phyloP scores from a whole-genome alignment of 2,888 invertebrate genomes.

The Drosophila atripex region DNA sequence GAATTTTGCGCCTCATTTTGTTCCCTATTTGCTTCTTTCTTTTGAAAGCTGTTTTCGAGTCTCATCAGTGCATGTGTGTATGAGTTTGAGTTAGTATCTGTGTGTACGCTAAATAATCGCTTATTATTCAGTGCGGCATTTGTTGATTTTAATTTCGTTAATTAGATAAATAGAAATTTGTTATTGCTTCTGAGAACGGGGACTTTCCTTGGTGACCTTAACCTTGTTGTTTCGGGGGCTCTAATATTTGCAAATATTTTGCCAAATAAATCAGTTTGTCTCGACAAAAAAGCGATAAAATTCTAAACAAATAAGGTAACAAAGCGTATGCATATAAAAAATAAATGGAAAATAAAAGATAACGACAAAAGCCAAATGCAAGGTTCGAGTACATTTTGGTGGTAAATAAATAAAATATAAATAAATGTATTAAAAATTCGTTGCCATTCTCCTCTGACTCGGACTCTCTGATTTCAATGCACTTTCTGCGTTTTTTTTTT shows the following conservation, averaged over 20 bases:
- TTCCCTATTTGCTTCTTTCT: constrained; percentile 44
- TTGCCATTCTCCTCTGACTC: constrained; percentile 49
- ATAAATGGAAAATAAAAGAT: constrained; percentile 37
- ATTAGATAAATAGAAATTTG: constrained; percentile 67
- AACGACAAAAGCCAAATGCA: constrained; percentile 37
- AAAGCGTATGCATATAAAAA: constrained; percentile 15
- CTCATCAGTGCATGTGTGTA: constrained; percentile 4
- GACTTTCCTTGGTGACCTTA: constrained; percentile 27
- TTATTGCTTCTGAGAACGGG: constrained; percentile 11
- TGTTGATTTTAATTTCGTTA: constrained; percentile 64
- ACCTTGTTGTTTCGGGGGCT: not conserved
- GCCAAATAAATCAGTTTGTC: constrained; percentile 51
- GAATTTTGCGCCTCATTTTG: constrained; percentile 27
- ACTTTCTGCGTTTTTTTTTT: constrained; percentile 37
- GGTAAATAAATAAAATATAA: constrained; percentile 11
- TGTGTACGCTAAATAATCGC: constrained; percentile 63
- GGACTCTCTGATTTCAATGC: constrained; percentile 68
- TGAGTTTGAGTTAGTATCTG: constrained; percentile 9
- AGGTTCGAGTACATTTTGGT: constrained; percentile 59
- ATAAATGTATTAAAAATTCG: constrained; percentile 53
- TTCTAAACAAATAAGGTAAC: constrained; percentile 61
- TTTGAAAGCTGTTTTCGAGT: constrained; percentile 59
- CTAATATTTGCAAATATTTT: constrained; percentile 22
- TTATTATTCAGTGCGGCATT: constrained; percentile 59
- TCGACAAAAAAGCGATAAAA: constrained; percentile 50